Percentiles rank a stretch among this genome's conserved stretches.
Conservation (phyloP, 2,797 vertebrate genomes). For the Syngnathus rostellatus region DNA sequence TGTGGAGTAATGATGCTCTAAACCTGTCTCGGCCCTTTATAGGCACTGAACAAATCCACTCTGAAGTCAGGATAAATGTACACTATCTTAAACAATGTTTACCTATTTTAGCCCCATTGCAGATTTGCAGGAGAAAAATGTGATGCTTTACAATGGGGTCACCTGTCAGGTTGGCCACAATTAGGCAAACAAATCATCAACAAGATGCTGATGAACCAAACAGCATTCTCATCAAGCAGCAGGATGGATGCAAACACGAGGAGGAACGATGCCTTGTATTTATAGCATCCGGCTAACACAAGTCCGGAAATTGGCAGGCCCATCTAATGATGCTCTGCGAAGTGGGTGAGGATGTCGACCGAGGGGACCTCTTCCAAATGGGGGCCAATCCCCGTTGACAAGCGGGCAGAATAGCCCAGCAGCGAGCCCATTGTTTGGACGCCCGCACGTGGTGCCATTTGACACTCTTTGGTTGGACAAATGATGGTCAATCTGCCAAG, state of each 20-base stretch:
- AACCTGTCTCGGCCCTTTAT: conserved; percentile 61
- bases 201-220: conserved; percentile 13
- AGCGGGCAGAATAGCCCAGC: conserved; percentile 67
- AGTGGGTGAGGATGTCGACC: conserved; percentile 68
- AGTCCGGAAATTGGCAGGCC: conserved; percentile 67
- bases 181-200: conserved; percentile 25
- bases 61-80: conserved; percentile 33
- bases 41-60: conserved; percentile 42
- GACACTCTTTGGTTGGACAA: conserved; percentile 64
- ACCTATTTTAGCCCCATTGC: conserved; percentile 32
- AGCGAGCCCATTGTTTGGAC: conserved; percentile 67
- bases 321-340: conserved; percentile 72
- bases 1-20: conserved; percentile 61
- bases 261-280: conserved; percentile 61
- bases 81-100: conserved; percentile 31
- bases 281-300: conserved; percentile 58
- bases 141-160: neutral
- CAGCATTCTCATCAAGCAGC: neutral
- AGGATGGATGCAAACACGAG: conserved; percentile 28
- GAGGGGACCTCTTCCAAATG: conserved; percentile 68
- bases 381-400: conserved; percentile 71
- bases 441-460: conserved; percentile 67
- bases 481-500: conserved; percentile 64
- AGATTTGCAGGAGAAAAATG: conserved; percentile 6
- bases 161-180: neutral